A percentile compares a stretch with the other conserved stretches of the same genome.
phyloP scores from a whole-genome alignment of 2,113 vertebrate species.

The Nettapus auritus region DNA sequence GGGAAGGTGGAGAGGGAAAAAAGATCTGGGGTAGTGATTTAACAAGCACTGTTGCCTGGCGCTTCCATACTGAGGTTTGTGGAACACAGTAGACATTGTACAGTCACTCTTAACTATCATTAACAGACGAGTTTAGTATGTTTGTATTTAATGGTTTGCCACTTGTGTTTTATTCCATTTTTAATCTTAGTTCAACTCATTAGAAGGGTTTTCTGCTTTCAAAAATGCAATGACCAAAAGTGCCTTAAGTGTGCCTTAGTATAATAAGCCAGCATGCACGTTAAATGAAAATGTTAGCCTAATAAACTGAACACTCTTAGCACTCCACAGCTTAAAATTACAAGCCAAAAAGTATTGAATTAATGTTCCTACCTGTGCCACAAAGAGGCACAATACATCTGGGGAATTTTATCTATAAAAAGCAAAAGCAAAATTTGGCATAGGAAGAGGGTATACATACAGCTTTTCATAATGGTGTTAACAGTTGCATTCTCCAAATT shows the following conservation, averaged over 20 bases:
- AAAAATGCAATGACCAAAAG: not conserved
- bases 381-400: not conserved
- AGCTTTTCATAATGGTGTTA: not conserved
- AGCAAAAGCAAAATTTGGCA: not conserved
- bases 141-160: not conserved
- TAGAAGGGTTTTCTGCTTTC: not conserved
- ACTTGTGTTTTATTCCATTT: not conserved
- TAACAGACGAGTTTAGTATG: not conserved
- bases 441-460: not conserved
- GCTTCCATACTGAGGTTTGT: not conserved
- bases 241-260: not conserved
- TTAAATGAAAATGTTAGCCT: not conserved
- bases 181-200: not conserved
- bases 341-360: not conserved
- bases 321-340: not conserved
- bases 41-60: constrained; percentile 7
- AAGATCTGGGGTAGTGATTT: constrained; percentile 45
- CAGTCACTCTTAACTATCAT: not conserved
- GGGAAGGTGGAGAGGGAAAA: constrained; percentile 4
- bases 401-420: not conserved
- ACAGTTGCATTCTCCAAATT: not conserved
- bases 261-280: not conserved
- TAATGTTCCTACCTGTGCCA: not conserved
- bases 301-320: not conserved
- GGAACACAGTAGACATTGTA: not conserved